Base-by-base conservation (phyloP, 2,888 invertebrate genomes). In the Scrobipalpa costella region DNA sequence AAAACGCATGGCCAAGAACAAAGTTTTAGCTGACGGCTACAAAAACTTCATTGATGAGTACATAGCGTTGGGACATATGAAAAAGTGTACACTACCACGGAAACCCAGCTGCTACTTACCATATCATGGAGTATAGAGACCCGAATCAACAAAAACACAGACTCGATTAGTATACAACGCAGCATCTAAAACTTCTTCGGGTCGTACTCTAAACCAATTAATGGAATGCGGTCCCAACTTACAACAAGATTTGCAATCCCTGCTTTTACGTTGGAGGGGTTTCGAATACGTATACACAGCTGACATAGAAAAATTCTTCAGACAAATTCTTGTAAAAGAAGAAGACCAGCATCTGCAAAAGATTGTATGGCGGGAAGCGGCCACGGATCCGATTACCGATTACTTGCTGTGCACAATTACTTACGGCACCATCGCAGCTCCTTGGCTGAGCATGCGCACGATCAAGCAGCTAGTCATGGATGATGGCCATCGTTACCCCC, bases 251-350 rank as follows among this genome's bases (percentile, higher is more conserved):
- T 3, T 50, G 3, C 50, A 50, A 50, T 6, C 8, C 17, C 15
- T 50, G 19, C 15, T 50, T 8, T 11, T 50, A 19, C 5, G 17
- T 8, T 50, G 50, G 50, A 15, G 50, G 7, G 19, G 7, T 2
- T 50, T 50, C 19, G 17, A 50, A 11, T 50, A 50, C 19, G 50
- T 50, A 19, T 50, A 57, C 57, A 57, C 57, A n/a, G 57, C 57
- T 15, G 50, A 50, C 19, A 50, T 50, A 6, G 50, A 50, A 50
- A 50, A 50, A 19, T 50, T 50, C 19, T 50, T 17, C 19, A 15
- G 50, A 15, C 50, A 50, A 50, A 19, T 50, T 7, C 44, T 47
- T 13, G 13, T 47, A 13, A 7, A 49, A 49, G 49, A 49, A 19
- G 49, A 49, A 49, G 49, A 49, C 9, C 49, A 49, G n/a, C 49